Percentiles rank a stretch among this genome's conserved stretches.
These are phyloP conservation scores for Umimayanthus chanpuru DNA, from an alignment of 92 coral and sea anemone species.

Conservation along the genomic window DNA sequence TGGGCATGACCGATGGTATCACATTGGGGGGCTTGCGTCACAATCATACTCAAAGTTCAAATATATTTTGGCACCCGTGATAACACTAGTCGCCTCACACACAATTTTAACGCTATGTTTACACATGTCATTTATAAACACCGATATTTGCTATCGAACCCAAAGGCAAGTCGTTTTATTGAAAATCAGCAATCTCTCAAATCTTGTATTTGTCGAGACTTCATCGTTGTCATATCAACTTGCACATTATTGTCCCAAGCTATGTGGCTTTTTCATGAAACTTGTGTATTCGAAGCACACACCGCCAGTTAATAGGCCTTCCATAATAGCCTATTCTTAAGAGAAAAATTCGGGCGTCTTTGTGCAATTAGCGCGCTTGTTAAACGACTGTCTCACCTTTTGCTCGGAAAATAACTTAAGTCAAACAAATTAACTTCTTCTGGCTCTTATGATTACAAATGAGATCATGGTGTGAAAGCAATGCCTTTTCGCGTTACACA, in stretches of 20 bases:
- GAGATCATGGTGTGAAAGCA: constrained; percentile 36
- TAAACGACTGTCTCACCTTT: constrained; percentile 5
- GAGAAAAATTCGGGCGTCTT: constrained; percentile 59
- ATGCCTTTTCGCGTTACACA: neutral
- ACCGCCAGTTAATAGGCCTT: neutral
- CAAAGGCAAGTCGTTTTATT: neutral
- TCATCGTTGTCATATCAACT: constrained; percentile 26
- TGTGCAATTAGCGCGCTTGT: constrained; percentile 76
- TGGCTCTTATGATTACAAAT: neutral
- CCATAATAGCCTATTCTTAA: constrained; percentile 1
- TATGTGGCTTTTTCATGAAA: constrained; percentile 2
- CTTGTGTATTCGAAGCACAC: neutral
- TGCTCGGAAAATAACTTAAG: neutral
- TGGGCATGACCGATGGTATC: neutral
- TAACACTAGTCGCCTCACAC: neutral
- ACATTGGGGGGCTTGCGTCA: neutral
- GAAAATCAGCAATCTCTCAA: neutral
- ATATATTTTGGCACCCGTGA: neutral
- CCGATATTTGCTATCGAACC: neutral
- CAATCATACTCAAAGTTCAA: neutral
- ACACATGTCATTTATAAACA: constrained; percentile 25
- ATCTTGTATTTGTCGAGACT: neutral
- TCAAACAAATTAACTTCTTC: constrained; percentile 7
- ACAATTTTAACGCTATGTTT: constrained; percentile 24
- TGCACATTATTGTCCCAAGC: constrained; percentile 10